These are phyloP conservation scores for Popillia japonica DNA, from an alignment of 1,140 invertebrate genomes.

Conservation along the genomic window DNA sequence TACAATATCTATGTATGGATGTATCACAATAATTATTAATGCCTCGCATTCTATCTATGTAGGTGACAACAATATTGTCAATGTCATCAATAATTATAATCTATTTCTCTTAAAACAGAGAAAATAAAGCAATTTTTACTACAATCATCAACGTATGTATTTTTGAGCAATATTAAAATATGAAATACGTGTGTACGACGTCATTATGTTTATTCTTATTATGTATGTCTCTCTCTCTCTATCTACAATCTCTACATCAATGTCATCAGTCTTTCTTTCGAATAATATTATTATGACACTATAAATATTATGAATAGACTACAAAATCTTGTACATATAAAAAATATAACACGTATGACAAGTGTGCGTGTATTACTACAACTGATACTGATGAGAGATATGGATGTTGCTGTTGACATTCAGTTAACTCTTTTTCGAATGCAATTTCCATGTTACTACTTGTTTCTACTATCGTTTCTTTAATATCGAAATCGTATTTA, in stretches of 20 bases:
- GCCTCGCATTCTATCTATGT: background rate
- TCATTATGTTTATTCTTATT: no score
- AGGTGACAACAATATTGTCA: no score
- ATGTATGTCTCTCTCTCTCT: background rate
- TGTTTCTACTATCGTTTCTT: background rate
- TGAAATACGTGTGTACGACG: no score
- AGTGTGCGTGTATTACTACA: no score
- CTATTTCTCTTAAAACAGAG: no score
- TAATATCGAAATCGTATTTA: no score
- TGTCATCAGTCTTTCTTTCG: conserved; percentile 6
- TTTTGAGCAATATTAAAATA: background rate
- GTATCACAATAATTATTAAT: background rate
- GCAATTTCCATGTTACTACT: no score
- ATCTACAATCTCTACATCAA: background rate
- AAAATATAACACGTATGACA: no score
- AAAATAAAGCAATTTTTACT: no score
- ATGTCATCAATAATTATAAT: background rate
- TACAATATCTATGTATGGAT: background rate
- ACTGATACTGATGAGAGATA: no score
- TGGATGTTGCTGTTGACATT: no score
- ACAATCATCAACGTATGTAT: background rate
- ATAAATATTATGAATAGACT: background rate
- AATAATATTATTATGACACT: background rate
- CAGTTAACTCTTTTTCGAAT: background rate
- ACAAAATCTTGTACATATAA: no score